Conservation (phyloP, 2,888 invertebrate genomes). For the Hyposoter didymator region DNA sequence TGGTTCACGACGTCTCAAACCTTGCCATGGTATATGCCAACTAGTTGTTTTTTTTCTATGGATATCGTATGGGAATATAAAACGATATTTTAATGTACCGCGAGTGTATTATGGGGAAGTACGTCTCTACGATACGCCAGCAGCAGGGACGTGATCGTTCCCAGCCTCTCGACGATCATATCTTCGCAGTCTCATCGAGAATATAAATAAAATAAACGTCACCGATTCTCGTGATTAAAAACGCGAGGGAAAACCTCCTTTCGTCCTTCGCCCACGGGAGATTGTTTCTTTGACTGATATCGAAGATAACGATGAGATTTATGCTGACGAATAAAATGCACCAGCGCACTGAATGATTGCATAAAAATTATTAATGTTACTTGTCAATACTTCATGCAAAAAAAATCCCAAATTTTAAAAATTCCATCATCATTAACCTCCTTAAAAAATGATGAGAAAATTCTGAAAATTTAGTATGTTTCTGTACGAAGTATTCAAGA, state of each 20-base stretch:
- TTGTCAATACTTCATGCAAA: no score
- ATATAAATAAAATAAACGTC: neutral
- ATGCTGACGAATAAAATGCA: neutral
- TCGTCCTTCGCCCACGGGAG: neutral
- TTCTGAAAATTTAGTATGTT: no score
- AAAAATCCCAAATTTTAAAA: no score
- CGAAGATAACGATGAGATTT: neutral
- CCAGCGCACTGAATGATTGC: neutral
- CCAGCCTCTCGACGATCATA: constrained; percentile 49
- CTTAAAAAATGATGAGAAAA: no score
- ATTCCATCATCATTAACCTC: no score
- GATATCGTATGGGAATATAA: constrained; percentile 16
- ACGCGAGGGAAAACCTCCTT: neutral
- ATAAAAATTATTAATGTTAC: neutral
- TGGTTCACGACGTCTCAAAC: constrained; percentile 48
- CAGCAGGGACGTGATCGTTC: constrained; percentile 41
- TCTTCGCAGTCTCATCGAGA: constrained; percentile 53
- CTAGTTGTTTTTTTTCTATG: neutral
- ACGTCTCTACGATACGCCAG: constrained; percentile 18
- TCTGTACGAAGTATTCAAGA: no score
- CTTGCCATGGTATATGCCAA: neutral
- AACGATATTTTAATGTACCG: constrained; percentile 10
- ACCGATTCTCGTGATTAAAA: neutral
- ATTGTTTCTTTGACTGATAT: neutral
- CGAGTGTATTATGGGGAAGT: neutral